Base-by-base conservation (phyloP, 1,140 invertebrate species). In the Zelostemma sp. region DNA sequence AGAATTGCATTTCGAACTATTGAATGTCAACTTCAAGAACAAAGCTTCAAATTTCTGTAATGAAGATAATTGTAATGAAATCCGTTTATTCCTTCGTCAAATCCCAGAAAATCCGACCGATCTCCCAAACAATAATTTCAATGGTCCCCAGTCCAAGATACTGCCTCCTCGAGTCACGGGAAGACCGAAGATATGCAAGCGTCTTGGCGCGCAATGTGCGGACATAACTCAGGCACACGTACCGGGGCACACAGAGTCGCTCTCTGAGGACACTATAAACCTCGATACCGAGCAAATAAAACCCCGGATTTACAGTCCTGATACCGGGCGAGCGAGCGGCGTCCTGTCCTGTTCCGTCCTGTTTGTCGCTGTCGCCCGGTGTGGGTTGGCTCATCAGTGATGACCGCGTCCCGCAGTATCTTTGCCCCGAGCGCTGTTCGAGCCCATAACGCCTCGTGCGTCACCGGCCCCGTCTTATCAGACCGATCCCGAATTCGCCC, bases 271-370 rank as follows among this genome's bases (percentile, higher is more conserved):
- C 80, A 80, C 82, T 82, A 84, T 85, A 85, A 85, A 85, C 83
- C 78, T 81, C 80, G 81, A 84, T 85, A 85, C 80, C 74, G 77
- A 74, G 72, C 73, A 75, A 84, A 85, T 85, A 84, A 85, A 85
- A 82, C 81, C 73, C 77, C 76, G 80, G 80, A 85, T 85, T 85
- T 85, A 85, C 80, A 80, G 74, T 79, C 77, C 76, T 78, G 82
- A 85, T 85, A 85, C 68, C 72, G 68, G 33, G 72, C 51, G 19
- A 55, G 19, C 51, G n/a, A 55, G 54, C 54, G 54, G 41, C 41
- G 54, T 56, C 54, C 28, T 56, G 41, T 58, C 45, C 45, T 11
- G 41, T 47, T 68, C 62, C 58, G 72, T 76, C 73, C 72, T 77
- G 77, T 80, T 75, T 70, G 76, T 79, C 73, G 74, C 70, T 76